These are phyloP conservation scores for Anagrus nilaparvatae DNA, from an alignment of 1,140 invertebrate species.

Conservation along the genomic window DNA sequence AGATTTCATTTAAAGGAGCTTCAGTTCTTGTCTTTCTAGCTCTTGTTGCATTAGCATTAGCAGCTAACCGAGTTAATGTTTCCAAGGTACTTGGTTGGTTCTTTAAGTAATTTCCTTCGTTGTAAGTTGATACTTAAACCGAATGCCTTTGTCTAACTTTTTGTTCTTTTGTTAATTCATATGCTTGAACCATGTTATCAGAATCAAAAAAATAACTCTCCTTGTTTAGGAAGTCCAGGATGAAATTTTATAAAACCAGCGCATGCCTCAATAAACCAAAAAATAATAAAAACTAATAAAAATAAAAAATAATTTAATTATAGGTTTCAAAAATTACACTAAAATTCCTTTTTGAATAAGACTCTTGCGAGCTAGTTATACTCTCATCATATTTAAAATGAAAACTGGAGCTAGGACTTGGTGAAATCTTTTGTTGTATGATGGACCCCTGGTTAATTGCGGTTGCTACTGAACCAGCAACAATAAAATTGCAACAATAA, in stretches of 20 bases:
- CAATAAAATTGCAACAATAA: too few relatives aligned
- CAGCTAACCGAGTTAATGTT: conserved; percentile 60
- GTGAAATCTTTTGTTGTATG: conserved; percentile 48
- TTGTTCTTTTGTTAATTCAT: conserved; percentile 46
- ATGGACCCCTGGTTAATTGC: conserved; percentile 43
- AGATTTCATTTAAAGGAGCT: too few relatives aligned
- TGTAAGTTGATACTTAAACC: conserved; percentile 74
- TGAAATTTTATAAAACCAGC: conserved; percentile 93
- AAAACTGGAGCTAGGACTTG: conserved; percentile 49
- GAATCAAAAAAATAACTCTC: conserved; percentile 59
- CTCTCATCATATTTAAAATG: conserved; percentile 44
- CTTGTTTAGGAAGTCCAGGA: conserved; percentile 71
- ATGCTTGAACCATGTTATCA: conserved; percentile 37
- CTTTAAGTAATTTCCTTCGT: conserved; percentile 64
- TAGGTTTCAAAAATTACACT: too few relatives aligned
- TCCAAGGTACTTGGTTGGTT: conserved; percentile 68
- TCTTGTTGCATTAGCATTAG: conserved; percentile 59
- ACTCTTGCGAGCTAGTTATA: conserved; percentile 42
- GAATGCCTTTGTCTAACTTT: conserved; percentile 67
- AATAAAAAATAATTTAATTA: too few relatives aligned
- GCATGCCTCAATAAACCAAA: too few relatives aligned
- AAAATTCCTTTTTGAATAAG: conserved; percentile 32
- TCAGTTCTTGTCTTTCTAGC: too few relatives aligned
- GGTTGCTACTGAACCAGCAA: conserved; percentile 49
- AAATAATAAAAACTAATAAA: too few relatives aligned